Evolutionary conservation across 64 coral and sea anemone genomes (phyloP), one percentile per base, ranked within the genome.

Genomic region (Astreopora myriophthalma): DNA sequence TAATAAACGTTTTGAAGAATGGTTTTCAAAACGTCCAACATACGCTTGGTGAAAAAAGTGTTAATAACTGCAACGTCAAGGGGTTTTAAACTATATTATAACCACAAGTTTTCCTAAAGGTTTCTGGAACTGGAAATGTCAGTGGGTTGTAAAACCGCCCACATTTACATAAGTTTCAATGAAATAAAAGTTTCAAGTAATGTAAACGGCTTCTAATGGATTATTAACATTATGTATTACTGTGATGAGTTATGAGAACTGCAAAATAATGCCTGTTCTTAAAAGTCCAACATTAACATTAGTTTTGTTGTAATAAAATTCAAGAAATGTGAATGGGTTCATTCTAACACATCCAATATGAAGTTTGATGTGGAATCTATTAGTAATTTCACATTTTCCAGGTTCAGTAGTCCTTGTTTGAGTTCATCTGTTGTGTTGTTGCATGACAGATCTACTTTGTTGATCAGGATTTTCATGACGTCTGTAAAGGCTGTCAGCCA

Each of bases 351-450:
- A 65, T 89, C 87, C 52, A 77, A 44, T 65, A 89, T 89, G 20
- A 89, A 89, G 73, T 89, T 89, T 77, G 87, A 89, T 67, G 87
- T 89, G 49, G 87, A 78, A 66, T 89, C 87, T 66, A 89, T 77
- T 65, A 78, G 34, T 26, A 89, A 30, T 65, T 17, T 67, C 22
- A 42, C 63, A 89, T 89, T 77, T 89, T 89, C 87, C 87, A 77
- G 34, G 52, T 89, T 66, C 36, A 89, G 87, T 78, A 92, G 69
- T 62, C 68, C 81, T 66, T 72, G 33, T 65, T 75, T 76, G 57
- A 92, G 84, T 38, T 85, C 52, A 75, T 92, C 80, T 22, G 70
- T 75, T 46, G 84, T 85, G 48, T 66, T 75, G 73, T 92, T 31
- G 31, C 33, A 75, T 71, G 79, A 39, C 72, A 93, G 66, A 37